Base-by-base conservation (phyloP, 2,797 vertebrate genomes). In the Sparus aurata region DNA sequence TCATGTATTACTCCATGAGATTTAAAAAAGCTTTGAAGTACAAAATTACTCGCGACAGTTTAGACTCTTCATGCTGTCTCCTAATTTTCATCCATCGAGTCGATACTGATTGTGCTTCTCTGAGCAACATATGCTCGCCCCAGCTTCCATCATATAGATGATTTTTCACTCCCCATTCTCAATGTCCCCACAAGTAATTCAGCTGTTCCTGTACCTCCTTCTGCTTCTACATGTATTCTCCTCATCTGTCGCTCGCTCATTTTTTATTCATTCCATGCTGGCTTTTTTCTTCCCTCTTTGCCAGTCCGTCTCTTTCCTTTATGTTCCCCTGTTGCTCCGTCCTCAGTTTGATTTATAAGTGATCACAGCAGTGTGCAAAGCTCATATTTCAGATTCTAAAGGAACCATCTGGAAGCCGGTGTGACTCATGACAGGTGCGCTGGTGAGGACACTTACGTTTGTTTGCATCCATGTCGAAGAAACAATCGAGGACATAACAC, bases 371-470 rank as follows among this genome's bases (percentile, higher is more conserved):
- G 10, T 63, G 70, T 69, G 67, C 72, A 63, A 18, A 52, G 47
- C 59, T 83, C 76, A 69, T 89, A 82, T 80, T 83, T 91, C 80
- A 83, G 67, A 65, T 9, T 61, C 55, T 84, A 75, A 86, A 86
- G 75, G 50, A 81, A 70, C 75, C 71, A 57, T 84, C 75, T 90
- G 80, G 70, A 80, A 53, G 22, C 17, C 17, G 25, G 54, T 66
- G 73, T 84, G 77, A 78, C 76, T 59, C 70, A 85, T 83, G 47
- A 66, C 59, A 66, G 52, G 18, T 57, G n/a, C n/a, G 67, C 69
- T 60, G 52, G 9, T 57, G 63, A 49, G 22, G 71, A 71, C 52
- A 4, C 23, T 46, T 69, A 62, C 49, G 47, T 80, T 75, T 80
- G 57, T 45, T 65, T 75, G 53, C 73, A 67, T 65, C 53, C 18